phyloP scores from a whole-genome alignment of 2,113 vertebrate species.

The Ictalurus furcatus region DNA sequence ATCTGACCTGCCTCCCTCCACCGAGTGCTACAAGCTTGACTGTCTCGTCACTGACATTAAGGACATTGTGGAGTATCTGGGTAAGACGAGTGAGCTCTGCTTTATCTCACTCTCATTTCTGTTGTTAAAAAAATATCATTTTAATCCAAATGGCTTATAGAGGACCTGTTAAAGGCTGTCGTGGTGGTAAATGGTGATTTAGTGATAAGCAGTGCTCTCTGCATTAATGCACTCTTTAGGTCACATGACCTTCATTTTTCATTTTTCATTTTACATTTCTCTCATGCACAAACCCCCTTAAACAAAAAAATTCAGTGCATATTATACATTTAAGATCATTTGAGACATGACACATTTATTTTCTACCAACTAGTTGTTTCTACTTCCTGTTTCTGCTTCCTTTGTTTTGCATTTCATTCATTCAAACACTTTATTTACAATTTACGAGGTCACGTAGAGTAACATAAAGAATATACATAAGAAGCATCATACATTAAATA shows the following conservation, averaged over 20 bases:
- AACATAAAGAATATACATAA: no score
- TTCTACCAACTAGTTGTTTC: neutral
- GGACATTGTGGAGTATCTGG: slow-evolving; percentile 95
- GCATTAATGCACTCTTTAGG: slow-evolving; percentile 5
- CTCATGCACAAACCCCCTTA: neutral
- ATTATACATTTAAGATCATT: neutral
- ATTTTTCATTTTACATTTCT: no score
- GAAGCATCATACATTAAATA: no score
- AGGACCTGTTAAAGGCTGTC: slow-evolving; percentile 28
- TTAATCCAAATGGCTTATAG: neutral
- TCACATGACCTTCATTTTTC: slow-evolving; percentile 28
- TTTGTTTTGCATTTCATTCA: neutral
- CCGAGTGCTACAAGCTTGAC: slow-evolving; percentile 87
- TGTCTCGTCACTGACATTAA: slow-evolving; percentile 91
- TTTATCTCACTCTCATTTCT: neutral
- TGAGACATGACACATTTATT: neutral
- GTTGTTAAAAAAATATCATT: no score
- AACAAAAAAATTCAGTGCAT: neutral
- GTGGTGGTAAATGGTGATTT: slow-evolving; percentile 24
- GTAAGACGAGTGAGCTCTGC: slow-evolving; percentile 67
- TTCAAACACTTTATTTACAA: no score
- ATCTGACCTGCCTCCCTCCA: slow-evolving; percentile 85
- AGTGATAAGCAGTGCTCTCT: slow-evolving; percentile 11
- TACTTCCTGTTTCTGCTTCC: neutral
- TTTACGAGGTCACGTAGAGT: no score